Evolutionary conservation across 2,797 vertebrate species (phyloP).

Genomic region (Phoebastria nigripes): DNA sequence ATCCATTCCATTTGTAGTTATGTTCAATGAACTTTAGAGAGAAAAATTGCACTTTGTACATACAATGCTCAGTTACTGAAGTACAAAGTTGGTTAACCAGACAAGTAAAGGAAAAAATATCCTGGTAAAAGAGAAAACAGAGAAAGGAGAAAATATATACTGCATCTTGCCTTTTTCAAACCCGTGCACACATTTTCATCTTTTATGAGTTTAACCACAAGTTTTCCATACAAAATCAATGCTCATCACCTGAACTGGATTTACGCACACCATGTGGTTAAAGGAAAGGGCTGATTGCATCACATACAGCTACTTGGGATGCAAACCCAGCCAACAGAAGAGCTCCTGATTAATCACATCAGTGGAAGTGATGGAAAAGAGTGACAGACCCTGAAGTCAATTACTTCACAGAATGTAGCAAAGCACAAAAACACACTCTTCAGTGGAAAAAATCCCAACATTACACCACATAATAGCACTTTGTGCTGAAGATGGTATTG

Average conservation of each 20-base stretch:
- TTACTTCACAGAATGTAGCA: not conserved
- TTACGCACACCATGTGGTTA: fast-evolving
- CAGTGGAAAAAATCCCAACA: not conserved
- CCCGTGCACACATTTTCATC: not conserved
- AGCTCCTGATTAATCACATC: not conserved
- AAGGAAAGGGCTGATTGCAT: not conserved
- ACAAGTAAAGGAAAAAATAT: not conserved
- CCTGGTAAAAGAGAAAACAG: not conserved
- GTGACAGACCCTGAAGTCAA: not conserved
- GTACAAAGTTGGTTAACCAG: not conserved
- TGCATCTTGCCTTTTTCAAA: not conserved
- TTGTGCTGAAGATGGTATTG: not conserved
- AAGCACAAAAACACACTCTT: not conserved
- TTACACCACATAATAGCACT: not conserved
- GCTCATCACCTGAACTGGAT: not conserved
- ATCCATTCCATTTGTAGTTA: not conserved
- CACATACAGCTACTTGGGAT: not conserved
- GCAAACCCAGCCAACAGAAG: not conserved
- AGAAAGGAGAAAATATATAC: not conserved
- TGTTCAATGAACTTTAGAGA: not conserved
- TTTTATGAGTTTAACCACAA: not conserved
- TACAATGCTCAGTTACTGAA: not conserved
- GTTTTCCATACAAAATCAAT: not conserved
- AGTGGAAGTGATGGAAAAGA: not conserved
- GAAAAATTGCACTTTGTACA: not conserved